Percentiles rank a stretch among this genome's conserved stretches.
phyloP scores from a whole-genome alignment of 2,888 invertebrate genomes.

The Elysia crispata region DNA sequence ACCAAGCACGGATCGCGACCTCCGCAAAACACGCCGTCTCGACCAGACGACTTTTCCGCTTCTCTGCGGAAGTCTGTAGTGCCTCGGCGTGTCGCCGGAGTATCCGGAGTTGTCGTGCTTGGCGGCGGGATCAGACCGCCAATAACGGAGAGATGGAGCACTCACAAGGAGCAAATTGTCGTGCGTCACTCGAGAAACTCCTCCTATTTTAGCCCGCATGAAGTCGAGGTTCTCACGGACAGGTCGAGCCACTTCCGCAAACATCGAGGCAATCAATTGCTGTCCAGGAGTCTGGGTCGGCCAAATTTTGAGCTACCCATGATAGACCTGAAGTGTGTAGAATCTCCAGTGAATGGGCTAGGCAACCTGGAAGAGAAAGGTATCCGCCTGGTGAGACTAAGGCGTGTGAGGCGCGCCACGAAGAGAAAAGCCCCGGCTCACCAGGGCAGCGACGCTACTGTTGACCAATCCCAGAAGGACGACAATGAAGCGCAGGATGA shows the following conservation, averaged over 20 bases:
- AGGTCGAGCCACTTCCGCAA: neutral
- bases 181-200: neutral
- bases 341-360: slow-evolving; percentile 5
- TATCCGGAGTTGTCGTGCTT: neutral
- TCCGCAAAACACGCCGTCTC: slow-evolving; percentile 30
- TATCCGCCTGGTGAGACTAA: slow-evolving; percentile 13
- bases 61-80: slow-evolving; percentile 1
- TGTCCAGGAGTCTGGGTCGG: neutral
- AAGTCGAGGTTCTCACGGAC: neutral
- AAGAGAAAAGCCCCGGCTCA: neutral
- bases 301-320: slow-evolving; percentile 27
- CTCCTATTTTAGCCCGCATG: neutral
- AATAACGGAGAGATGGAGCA: neutral
- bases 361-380: slow-evolving; percentile 30
- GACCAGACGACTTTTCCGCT: slow-evolving; percentile 19
- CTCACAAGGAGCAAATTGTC: neutral
- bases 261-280: neutral
- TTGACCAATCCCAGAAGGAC: neutral
- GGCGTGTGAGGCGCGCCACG: neutral
- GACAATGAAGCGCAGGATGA: neutral
- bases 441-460: neutral
- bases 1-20: slow-evolving; percentile 5
- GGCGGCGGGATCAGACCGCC: slow-evolving; percentile 17
- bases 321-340: slow-evolving; percentile 29
- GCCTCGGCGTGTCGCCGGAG: neutral